Conservation (phyloP, 1,140 invertebrate genomes). For the Drosophila sucinea region DNA sequence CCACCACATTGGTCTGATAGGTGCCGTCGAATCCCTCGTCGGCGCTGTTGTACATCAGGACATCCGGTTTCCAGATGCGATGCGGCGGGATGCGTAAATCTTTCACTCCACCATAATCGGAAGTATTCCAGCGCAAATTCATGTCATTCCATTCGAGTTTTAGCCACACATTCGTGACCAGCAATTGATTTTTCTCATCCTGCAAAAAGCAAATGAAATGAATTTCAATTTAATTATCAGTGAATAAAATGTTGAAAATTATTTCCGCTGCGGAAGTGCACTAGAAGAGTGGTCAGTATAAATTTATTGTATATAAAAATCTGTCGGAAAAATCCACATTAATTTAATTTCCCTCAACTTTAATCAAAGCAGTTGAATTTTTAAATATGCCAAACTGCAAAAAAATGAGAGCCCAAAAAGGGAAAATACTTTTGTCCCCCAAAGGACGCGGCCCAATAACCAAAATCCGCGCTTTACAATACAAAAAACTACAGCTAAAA, state of each 20-base stretch:
- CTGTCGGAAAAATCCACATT: constrained; percentile 8
- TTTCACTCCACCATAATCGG: constrained; percentile 98
- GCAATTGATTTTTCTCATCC: constrained; percentile 96
- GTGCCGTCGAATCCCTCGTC: constrained; percentile 99
- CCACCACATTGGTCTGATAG: constrained; percentile 98
- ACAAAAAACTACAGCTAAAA: neutral
- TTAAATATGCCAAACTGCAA: constrained; percentile 36
- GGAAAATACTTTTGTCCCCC: constrained; percentile 42
- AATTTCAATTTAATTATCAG: constrained; percentile 30
- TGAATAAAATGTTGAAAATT: constrained; percentile 13
- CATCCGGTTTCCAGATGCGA: constrained; percentile 99
- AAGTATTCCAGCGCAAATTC: constrained; percentile 98
- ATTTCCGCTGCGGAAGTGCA: constrained; percentile 33
- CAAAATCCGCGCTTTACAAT: constrained; percentile 61
- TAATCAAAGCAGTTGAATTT: constrained; percentile 56
- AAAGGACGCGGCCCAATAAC: constrained; percentile 57
- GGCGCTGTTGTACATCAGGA: constrained; percentile 99
- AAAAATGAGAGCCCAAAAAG: neutral
- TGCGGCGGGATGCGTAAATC: constrained; percentile 97
- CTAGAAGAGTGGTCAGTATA: constrained; percentile 10
- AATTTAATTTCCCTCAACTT: constrained; percentile 19
- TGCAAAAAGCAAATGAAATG: constrained; percentile 72
- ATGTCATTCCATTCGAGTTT: constrained; percentile 99
- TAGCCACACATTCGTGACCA: constrained; percentile 96
- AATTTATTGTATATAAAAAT: too few relatives aligned